Conservation (phyloP, 2,113 vertebrate species). For the Nothocercus nigrocapillus region DNA sequence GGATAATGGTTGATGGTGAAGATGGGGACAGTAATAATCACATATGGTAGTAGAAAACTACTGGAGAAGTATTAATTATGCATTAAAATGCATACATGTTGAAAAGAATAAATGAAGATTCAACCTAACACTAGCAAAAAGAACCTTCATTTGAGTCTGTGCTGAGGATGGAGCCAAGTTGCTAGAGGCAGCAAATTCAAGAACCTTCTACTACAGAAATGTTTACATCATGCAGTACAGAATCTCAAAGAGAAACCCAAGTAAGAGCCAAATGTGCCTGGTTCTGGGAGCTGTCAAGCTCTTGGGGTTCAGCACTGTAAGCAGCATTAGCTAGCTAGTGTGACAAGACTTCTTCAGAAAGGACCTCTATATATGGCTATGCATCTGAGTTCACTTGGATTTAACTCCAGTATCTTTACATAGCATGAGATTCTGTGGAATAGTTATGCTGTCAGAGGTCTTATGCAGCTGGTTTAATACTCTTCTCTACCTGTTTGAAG, state of each 20-base stretch:
- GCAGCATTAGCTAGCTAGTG: background rate
- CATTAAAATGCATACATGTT: background rate
- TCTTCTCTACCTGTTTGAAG: background rate
- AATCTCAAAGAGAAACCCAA: background rate
- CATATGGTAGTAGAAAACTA: background rate
- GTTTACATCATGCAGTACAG: background rate
- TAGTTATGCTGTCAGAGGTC: background rate
- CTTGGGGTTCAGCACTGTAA: fast-evolving
- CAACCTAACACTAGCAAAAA: background rate
- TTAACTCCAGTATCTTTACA: background rate
- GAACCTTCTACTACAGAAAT: background rate
- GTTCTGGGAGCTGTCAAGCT: background rate
- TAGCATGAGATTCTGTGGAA: background rate
- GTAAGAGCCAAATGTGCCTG: background rate
- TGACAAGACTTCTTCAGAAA: background rate
- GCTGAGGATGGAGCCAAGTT: fast-evolving
- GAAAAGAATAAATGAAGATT: constrained; percentile 25
- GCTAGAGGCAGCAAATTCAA: background rate
- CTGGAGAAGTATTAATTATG: background rate
- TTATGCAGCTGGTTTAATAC: background rate
- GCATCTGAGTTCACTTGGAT: background rate
- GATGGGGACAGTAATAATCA: background rate
- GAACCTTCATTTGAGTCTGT: background rate
- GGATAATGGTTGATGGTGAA: background rate
- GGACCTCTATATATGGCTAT: background rate